Percentiles rank a stretch among this genome's conserved stretches.
These are phyloP conservation scores for Falcunculus frontatus DNA, from an alignment of 2,113 vertebrate genomes.

Conservation along the genomic window DNA sequence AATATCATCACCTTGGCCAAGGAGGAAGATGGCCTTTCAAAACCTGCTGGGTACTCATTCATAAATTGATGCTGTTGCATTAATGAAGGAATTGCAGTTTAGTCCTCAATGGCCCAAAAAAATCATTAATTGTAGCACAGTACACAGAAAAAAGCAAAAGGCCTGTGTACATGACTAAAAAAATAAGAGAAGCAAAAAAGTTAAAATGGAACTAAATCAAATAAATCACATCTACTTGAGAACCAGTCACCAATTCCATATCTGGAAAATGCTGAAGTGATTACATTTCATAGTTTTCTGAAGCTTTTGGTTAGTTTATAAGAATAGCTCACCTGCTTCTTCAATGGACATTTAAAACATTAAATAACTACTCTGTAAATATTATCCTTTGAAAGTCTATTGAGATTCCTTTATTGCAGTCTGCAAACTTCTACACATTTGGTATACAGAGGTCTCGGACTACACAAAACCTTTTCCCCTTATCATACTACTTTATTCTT, in stretches of 20 bases:
- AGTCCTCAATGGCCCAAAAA: background rate
- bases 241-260: background rate
- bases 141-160: background rate
- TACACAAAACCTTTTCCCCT: background rate
- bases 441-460: background rate
- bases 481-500: background rate
- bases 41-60: background rate
- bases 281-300: background rate
- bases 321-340: background rate
- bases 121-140: background rate
- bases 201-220: background rate
- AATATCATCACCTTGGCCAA: background rate
- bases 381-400: background rate
- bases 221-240: background rate
- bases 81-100: background rate
- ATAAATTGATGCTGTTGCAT: background rate
- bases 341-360: background rate
- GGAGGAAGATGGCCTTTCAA: background rate
- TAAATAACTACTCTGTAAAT: background rate
- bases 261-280: background rate
- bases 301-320: background rate
- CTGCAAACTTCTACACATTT: background rate
- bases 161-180: background rate
- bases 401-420: background rate
- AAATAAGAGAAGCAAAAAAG: background rate